phyloP scores from a whole-genome alignment of 2,113 vertebrate species.

The Daphoenositta chrysoptera region DNA sequence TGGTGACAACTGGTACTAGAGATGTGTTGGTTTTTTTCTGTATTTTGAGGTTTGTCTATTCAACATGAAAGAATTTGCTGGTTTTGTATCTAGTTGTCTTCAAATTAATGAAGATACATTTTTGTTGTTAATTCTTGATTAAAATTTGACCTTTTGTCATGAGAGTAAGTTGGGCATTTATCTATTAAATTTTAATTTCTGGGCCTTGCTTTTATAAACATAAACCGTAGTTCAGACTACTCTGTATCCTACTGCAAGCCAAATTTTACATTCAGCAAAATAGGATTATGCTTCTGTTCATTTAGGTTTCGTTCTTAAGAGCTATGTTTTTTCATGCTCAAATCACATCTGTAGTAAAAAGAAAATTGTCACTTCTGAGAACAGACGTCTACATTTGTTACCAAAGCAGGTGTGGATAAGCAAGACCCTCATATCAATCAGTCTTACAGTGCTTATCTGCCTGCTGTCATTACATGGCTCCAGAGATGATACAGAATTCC shows the following conservation, averaged over 20 bases:
- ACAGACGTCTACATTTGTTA: not conserved
- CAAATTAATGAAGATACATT: not conserved
- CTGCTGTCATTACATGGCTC: not conserved
- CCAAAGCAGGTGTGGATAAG: not conserved
- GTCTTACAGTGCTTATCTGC: not conserved
- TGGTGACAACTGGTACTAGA: not conserved
- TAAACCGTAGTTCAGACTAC: not conserved
- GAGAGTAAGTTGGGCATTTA: not conserved
- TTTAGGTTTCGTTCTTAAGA: not conserved
- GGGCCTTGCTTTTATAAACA: not conserved
- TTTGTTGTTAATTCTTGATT: not conserved
- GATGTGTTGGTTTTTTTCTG: not conserved
- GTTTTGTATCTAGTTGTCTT: not conserved
- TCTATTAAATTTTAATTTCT: not conserved
- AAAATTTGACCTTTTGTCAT: not conserved
- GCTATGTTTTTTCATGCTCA: not conserved
- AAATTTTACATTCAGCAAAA: not conserved
- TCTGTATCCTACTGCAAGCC: not conserved
- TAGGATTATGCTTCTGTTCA: not conserved
- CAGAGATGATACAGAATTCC: conserved; percentile 10
- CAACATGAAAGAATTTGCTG: not conserved
- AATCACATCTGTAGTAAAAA: not conserved
- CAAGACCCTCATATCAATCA: not conserved
- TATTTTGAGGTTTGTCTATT: not conserved
- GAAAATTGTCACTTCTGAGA: not conserved